phyloP scores from a whole-genome alignment of 2,113 vertebrate genomes.

The Edolisoma coerulescens region DNA sequence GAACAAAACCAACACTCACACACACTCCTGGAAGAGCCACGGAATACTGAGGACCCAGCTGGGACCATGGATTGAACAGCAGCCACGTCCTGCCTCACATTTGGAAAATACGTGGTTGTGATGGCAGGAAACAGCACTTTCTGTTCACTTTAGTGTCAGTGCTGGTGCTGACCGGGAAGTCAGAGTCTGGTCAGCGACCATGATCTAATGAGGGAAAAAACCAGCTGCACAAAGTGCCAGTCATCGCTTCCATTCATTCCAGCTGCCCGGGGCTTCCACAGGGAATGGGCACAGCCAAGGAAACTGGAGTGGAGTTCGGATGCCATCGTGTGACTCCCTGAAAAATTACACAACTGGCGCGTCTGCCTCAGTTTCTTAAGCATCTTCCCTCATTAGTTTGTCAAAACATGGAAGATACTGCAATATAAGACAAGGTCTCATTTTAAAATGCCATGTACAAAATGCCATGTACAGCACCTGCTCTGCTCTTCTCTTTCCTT shows the following conservation, averaged over 20 bases:
- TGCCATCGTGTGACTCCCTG: slow-evolving; percentile 38
- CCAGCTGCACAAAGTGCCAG: not conserved
- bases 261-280: fast-evolving
- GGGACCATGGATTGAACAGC: not conserved
- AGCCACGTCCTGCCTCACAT: not conserved
- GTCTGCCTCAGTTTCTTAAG: fast-evolving
- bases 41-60: not conserved
- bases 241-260: not conserved
- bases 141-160: fast-evolving
- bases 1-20: not conserved
- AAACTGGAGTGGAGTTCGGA: not conserved
- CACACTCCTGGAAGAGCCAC: fast-evolving
- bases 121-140: not conserved
- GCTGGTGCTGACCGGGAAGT: not conserved
- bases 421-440: fast-evolving
- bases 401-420: not conserved
- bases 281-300: fast-evolving
- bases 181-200: not conserved
- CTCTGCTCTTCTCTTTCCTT: not conserved
- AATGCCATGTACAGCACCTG: not conserved
- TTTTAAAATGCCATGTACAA: not conserved
- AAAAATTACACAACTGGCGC: not conserved
- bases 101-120: fast-evolving
- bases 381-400: not conserved
- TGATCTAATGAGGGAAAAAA: fast-evolving